Percentiles rank a stretch among this genome's conserved stretches.
Conservation (phyloP, 1,140 invertebrate species). For the Colletes gigas region DNA sequence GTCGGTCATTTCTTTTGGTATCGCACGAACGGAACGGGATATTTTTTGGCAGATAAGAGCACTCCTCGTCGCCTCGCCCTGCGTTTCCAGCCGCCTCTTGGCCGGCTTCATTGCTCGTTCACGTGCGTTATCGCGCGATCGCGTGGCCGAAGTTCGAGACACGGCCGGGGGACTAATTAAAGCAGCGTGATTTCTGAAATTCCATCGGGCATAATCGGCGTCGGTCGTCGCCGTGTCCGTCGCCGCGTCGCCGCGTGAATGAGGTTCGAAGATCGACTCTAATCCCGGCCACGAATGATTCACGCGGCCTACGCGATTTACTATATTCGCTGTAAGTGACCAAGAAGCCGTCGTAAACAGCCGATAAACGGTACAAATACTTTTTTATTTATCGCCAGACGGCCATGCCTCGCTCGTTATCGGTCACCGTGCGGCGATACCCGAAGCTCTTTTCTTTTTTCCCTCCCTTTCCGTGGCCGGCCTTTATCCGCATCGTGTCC, state of each 20-base stretch:
- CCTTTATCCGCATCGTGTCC: constrained; percentile 4
- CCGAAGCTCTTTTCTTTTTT: constrained; percentile 2
- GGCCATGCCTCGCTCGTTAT: constrained; percentile 42
- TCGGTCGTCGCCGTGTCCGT: not conserved
- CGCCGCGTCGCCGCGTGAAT: constrained; percentile 55
- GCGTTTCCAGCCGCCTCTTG: too few species aligned
- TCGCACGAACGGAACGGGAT: too few species aligned
- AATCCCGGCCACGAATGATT: constrained; percentile 62
- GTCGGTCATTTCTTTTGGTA: too few species aligned
- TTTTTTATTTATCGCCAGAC: constrained; percentile 62
- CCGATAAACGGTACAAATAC: constrained; percentile 66
- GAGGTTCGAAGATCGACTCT: constrained; percentile 65
- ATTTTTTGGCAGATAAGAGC: not conserved
- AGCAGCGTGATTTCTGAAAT: constrained; percentile 54
- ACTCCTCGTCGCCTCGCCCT: too few species aligned
- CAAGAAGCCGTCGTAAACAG: constrained; percentile 58
- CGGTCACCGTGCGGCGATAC: constrained; percentile 39
- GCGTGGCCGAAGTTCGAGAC: constrained; percentile 33
- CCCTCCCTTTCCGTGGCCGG: not conserved
- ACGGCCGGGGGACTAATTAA: constrained; percentile 42
- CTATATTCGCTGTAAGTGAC: constrained; percentile 66
- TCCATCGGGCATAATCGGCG: constrained; percentile 19
- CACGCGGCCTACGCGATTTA: constrained; percentile 69
- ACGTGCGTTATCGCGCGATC: constrained; percentile 55
- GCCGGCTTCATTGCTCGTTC: constrained; percentile 31